Base-by-base conservation (phyloP, 2,797 vertebrate species). In the Columba guinea region DNA sequence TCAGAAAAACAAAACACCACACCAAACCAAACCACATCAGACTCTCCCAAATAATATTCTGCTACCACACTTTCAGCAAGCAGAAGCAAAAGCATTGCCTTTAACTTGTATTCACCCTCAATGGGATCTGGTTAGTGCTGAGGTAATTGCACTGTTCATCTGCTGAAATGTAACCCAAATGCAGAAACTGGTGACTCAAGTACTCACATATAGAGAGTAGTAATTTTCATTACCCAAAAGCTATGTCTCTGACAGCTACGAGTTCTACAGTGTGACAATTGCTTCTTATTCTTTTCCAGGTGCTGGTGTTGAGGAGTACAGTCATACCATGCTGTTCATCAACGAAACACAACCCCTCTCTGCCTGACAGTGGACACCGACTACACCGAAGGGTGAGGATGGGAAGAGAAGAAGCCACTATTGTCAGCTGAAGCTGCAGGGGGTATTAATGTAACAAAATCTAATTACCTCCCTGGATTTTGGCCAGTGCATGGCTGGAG, bases 391-490 rank as follows among this genome's bases (percentile, higher is more conserved):
- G 8, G 8, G 32, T 0, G 1, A 89, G 59, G 41, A 68, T 1
- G 27, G 60, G 53, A 46, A 79, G 34, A 87, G 59, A 37, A 92
- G 90, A 22, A 60, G 48, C 44, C 56, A 11, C 49, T 67, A 44
- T 18, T 82, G 84, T 67, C 92, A 94, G 67, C 63, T 89, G 69
- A 75, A 87, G 65, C 81, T 90, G 63, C 92, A 70, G 81, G 60
- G 69, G 74, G 58, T 24, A 46, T 86, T 70, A 84, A 79, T 9
- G 12, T 49, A 59, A 94, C 35, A 70, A 34, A 69, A 92, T 88
- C 78, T 76, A 95, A 96, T 91, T 56, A 96, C 67, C 89, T 84
- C 70, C 37, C 84, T 90, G 84, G 93, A 94, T 90, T 93, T 69
- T 83, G 74, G 79, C 56, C 79, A 86, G 41, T 13, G 48, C 82